Conservation (phyloP, 2,888 invertebrate species). For the Campaea margaritaria region DNA sequence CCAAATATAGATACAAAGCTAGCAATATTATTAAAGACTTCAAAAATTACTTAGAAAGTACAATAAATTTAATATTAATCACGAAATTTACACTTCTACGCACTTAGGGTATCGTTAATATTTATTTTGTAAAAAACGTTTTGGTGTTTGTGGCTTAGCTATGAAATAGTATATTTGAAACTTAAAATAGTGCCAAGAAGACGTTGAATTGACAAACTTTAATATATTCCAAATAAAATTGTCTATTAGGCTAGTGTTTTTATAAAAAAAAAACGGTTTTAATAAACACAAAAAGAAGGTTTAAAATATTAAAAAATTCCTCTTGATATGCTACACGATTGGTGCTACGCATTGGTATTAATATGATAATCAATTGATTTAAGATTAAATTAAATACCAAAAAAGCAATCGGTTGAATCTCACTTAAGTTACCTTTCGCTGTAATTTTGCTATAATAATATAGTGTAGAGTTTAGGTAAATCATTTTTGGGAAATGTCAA, state of each 20-base stretch:
- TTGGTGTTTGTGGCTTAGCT: constrained; percentile 31
- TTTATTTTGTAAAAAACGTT: constrained; percentile 34
- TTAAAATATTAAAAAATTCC: constrained; percentile 22
- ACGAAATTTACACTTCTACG: constrained; percentile 26
- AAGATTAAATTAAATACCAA: constrained; percentile 49
- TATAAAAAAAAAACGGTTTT: constrained; percentile 40
- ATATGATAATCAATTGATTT: constrained; percentile 36
- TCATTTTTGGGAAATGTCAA: constrained; percentile 30
- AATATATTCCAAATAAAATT: constrained; percentile 24
- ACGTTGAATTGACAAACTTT: constrained; percentile 25
- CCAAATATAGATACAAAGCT: constrained; percentile 19
- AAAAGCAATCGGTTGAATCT: constrained; percentile 55
- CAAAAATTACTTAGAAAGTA: constrained; percentile 21
- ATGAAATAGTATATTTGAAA: constrained; percentile 21
- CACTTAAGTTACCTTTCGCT: constrained; percentile 56
- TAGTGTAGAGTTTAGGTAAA: constrained; percentile 2
- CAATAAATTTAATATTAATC: constrained; percentile 21
- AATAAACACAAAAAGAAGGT: constrained; percentile 45
- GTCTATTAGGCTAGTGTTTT: constrained; percentile 38
- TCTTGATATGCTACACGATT: constrained; percentile 57
- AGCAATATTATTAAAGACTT: constrained; percentile 36
- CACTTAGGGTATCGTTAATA: constrained; percentile 30
- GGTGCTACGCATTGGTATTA: constrained; percentile 61
- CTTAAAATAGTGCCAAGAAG: constrained; percentile 51
- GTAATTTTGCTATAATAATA: constrained; percentile 34